These are phyloP conservation scores for Aphrophora alni DNA, from an alignment of 2,888 invertebrate genomes.

Conservation along the genomic window DNA sequence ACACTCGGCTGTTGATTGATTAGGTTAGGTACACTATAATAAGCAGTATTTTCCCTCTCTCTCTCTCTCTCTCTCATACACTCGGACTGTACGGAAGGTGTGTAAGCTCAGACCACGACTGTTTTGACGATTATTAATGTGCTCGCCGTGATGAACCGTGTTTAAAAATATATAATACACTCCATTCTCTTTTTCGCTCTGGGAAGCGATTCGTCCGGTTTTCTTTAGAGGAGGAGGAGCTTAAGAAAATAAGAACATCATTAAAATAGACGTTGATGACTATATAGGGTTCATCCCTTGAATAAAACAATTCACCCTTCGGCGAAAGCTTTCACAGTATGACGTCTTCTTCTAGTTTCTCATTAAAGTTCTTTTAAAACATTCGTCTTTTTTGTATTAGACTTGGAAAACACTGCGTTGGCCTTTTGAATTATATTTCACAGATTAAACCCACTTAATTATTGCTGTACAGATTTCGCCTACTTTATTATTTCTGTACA, in stretches of 20 bases:
- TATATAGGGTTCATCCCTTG: not conserved
- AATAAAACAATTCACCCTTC: conserved; percentile 3
- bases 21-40: not conserved
- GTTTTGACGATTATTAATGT: conserved; percentile 37
- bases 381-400: too few relatives aligned
- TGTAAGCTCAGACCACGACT: not conserved
- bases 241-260: not conserved
- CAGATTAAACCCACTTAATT: too few relatives aligned
- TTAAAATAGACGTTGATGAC: not conserved
- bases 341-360: not conserved
- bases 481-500: too few relatives aligned
- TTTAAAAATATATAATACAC: not conserved
- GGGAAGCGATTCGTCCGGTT: not conserved
- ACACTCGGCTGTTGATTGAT: conserved; percentile 26
- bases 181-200: conserved; percentile 4
- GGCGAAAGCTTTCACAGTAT: not conserved
- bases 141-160: conserved; percentile 19
- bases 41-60: not conserved
- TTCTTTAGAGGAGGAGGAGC: not conserved
- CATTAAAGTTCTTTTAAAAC: not conserved
- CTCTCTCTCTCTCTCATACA: too few relatives aligned
- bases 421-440: too few relatives aligned
- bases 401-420: too few relatives aligned
- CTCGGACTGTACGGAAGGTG: not conserved
- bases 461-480: too few relatives aligned